phyloP scores from a whole-genome alignment of 1,140 invertebrate species.

The Drosophila ficusphila region DNA sequence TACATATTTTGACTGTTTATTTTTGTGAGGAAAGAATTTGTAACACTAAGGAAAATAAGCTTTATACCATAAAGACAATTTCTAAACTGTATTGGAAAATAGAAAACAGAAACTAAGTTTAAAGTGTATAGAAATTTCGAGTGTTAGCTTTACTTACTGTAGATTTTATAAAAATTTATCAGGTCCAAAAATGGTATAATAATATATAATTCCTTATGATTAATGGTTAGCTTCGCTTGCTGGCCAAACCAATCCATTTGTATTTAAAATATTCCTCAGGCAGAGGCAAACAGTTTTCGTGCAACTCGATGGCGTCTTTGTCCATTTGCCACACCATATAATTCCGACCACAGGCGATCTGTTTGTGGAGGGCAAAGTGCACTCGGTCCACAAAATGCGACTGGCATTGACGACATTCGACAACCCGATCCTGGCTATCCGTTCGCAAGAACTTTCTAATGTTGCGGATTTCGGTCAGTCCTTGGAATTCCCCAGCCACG shows the following conservation, averaged over 20 bases:
- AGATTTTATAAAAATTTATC: too few species aligned
- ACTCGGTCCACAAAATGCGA: slow-evolving; percentile 39
- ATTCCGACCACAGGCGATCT: slow-evolving; percentile 46
- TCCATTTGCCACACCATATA: slow-evolving; percentile 44
- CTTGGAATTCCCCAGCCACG: slow-evolving; percentile 40
- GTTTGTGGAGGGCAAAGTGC: slow-evolving; percentile 48
- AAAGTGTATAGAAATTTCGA: too few species aligned
- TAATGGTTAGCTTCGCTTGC: neutral
- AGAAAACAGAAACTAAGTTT: too few species aligned
- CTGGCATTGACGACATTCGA: slow-evolving; percentile 50
- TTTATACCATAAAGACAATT: too few species aligned
- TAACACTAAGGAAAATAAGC: too few species aligned
- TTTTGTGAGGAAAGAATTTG: too few species aligned
- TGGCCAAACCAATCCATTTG: slow-evolving; percentile 52
- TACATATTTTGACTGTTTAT: too few species aligned
- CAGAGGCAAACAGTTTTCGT: slow-evolving; percentile 57
- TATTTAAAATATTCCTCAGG: slow-evolving; percentile 54
- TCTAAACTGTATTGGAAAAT: too few species aligned
- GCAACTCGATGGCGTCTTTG: slow-evolving; percentile 37
- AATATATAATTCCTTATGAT: neutral
- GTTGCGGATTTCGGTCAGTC: slow-evolving; percentile 40
- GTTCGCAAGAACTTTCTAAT: slow-evolving; percentile 31
- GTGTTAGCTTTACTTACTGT: too few species aligned
- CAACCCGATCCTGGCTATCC: slow-evolving; percentile 35
- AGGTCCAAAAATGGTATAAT: too few species aligned